Evolutionary conservation across 2,888 invertebrate genomes (phyloP), one percentile per base, ranked within the genome.

Genomic region (Diogma glabrata): DNA sequence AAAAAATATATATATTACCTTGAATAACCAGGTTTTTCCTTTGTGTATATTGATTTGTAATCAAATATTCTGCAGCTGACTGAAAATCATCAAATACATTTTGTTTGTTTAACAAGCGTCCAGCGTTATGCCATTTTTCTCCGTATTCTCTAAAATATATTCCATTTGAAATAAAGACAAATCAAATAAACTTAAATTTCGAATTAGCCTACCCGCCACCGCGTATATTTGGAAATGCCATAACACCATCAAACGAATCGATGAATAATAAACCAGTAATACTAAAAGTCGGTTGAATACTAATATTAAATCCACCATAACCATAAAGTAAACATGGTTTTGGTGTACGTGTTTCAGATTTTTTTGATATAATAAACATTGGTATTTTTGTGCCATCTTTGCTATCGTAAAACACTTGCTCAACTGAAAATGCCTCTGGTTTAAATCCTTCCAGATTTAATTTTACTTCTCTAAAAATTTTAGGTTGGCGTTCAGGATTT

Each of bases 51-150:
- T 81, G 77, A 58, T 88, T 78, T 6, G 72, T 64, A 20, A 92
- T 77, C 43, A 97, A 78, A 73, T 87, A 93, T 69, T 94, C 84
- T 0, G 90, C 96, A 2, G 95, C 94, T 51, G 79, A 75, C 64
- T 90, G 88, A 71, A 99, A 96, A 74, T 99, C 99, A 70, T 96
- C 89, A 69, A 97, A 97, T 45, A 87, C 88, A 70, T 97, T 97
- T 73, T 97, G 96, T 66, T 97, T 99, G 65, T 94, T 92, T 3
- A 82, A 77, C 55, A 89, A 75, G 19, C 89, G 83, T 2, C 96
- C 99, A 6, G 78, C 87, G 67, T 94, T 88, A 72, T 97, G 96
- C 97, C 97, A 99, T 59, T 84, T 83, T 69, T 95, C 91, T 38
- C 97, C 97, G 69, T 96, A 99, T 67, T 99, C 97, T 2, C 46